Conservation (phyloP, 2,113 vertebrate genomes). For the Clarias magur region DNA sequence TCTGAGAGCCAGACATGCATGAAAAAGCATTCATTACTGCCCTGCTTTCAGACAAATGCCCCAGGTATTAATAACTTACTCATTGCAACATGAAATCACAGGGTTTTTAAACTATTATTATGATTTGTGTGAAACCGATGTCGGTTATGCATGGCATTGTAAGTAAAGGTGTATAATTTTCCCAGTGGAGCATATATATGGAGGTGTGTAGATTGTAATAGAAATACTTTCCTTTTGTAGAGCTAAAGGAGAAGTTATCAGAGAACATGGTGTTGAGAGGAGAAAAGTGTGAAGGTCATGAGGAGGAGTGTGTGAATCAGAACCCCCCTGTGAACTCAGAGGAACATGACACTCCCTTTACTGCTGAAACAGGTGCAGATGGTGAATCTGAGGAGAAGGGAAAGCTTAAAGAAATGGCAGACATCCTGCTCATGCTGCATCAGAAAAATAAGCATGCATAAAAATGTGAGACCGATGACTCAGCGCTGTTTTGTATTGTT, state of each 20-base stretch:
- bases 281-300: constrained; percentile 27
- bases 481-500: not conserved
- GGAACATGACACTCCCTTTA: constrained; percentile 35
- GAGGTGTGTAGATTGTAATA: not conserved
- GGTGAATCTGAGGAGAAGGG: constrained; percentile 52
- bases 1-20: constrained; percentile 1
- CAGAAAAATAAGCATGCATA: constrained; percentile 46
- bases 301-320: constrained; percentile 32
- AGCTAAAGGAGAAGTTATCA: constrained; percentile 24
- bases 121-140: not conserved
- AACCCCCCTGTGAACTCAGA: constrained; percentile 37
- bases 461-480: not conserved
- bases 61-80: constrained; percentile 50
- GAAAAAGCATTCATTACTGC: constrained; percentile 17
- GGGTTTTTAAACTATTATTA: constrained; percentile 8
- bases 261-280: constrained; percentile 9
- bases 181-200: not conserved
- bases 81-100: not conserved
- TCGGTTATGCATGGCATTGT: not conserved
- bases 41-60: not conserved
- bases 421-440: constrained; percentile 66
- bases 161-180: not conserved
- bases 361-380: constrained; percentile 33
- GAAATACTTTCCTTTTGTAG: constrained; percentile 25
- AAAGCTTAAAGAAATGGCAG: constrained; percentile 60